These are phyloP conservation scores for Ecdyonurus torrentis DNA, from an alignment of 2,888 invertebrate species.

Conservation along the genomic window DNA sequence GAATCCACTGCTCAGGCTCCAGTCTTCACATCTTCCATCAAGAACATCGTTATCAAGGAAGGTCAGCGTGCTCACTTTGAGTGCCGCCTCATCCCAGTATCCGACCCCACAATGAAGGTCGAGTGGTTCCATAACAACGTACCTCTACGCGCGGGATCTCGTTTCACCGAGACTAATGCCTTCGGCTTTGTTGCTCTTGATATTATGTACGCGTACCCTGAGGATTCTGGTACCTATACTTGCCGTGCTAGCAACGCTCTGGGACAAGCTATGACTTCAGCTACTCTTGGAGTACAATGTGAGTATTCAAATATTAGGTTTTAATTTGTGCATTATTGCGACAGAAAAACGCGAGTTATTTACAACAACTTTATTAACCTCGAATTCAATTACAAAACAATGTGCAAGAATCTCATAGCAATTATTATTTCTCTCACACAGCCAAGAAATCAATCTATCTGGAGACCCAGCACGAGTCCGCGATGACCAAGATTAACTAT, in stretches of 20 bases:
- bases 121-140: conserved; percentile 91
- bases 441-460: conserved; percentile 65
- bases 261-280: conserved; percentile 87
- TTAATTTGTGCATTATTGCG: too few relatives aligned
- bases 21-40: conserved; percentile 80
- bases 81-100: conserved; percentile 83
- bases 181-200: conserved; percentile 96
- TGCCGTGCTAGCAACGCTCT: conserved; percentile 81
- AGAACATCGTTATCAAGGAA: conserved; percentile 84
- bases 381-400: not conserved
- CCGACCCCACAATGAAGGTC: conserved; percentile 82
- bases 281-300: conserved; percentile 67
- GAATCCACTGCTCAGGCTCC: conserved; percentile 82
- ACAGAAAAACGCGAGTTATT: not conserved
- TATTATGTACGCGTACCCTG: conserved; percentile 86
- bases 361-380: not conserved
- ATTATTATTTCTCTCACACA: conserved; percentile 16
- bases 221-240: conserved; percentile 92
- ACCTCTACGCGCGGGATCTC: conserved; percentile 65
- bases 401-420: not conserved
- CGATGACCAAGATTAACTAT: conserved; percentile 60
- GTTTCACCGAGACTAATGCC: conserved; percentile 91
- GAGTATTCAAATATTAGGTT: conserved; percentile 26
- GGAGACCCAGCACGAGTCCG: conserved; percentile 78
- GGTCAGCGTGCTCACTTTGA: conserved; percentile 91